A percentile compares a stretch with the other conserved stretches of the same genome.
phyloP scores from a whole-genome alignment of 1,140 invertebrate genomes.

The Trichonephila inaurata region DNA sequence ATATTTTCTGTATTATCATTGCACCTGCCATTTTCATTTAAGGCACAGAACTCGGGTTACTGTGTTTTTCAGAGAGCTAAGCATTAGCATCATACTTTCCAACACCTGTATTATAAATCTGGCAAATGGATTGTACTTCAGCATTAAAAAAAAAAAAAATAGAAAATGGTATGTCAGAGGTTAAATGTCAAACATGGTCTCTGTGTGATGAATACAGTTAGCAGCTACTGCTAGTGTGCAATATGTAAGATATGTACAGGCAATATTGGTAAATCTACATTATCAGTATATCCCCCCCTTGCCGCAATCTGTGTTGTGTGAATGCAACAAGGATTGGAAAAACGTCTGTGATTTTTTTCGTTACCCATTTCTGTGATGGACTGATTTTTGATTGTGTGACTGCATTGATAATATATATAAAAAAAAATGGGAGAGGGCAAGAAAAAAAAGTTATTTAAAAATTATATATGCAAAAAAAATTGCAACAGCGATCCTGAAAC shows the following conservation, averaged over 20 bases:
- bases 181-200: constrained; percentile 37
- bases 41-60: constrained; percentile 49
- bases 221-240: constrained; percentile 74
- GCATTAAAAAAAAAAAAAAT: constrained; percentile 49
- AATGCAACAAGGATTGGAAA: constrained; percentile 62
- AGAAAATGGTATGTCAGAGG: constrained; percentile 62
- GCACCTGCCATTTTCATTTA: constrained; percentile 75
- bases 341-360: constrained; percentile 75
- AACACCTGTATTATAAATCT: constrained; percentile 42
- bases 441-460: not conserved
- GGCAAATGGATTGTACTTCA: constrained; percentile 62
- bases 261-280: constrained; percentile 70
- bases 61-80: constrained; percentile 71
- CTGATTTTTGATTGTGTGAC: not conserved
- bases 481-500: not conserved
- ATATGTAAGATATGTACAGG: constrained; percentile 75
- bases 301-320: constrained; percentile 58
- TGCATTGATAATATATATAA: constrained; percentile 18
- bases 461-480: not conserved
- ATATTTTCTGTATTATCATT: constrained; percentile 77
- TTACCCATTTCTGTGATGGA: constrained; percentile 70
- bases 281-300: constrained; percentile 54
- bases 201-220: constrained; percentile 66
- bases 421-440: not conserved
- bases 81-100: constrained; percentile 65